Base-by-base conservation (phyloP, 2,113 vertebrate species). In the Sisor rabdophorus region DNA sequence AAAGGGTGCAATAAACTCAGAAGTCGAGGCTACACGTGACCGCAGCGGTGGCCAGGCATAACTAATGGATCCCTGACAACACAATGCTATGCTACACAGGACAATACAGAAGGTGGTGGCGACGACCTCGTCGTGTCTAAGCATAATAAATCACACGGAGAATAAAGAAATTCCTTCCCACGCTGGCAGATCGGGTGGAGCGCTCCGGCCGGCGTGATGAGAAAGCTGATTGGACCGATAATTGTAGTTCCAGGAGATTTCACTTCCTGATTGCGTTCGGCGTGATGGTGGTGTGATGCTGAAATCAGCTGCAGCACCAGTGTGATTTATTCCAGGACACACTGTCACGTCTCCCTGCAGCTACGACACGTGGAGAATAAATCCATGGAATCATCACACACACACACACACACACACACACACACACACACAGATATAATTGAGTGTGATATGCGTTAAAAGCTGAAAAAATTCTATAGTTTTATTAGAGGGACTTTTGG, bases 281-380 rank as follows among this genome's bases (percentile, higher is more conserved):
- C 68, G 10, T 40, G 24, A 17, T 50, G 30, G 17, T 15, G 24
- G 52, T 36, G 11, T 40, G 16, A 30, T 36, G 52, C 59, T 53
- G 74, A 70, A 63, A 48, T 63, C 50, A 54, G 52, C 50, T 28
- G 32, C 44, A 22, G 22, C 19, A 40, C 3, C 11, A 8, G 30
- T 0, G 32, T 78, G 84, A 81, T 85, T 80, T 80, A 80, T 82
- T 80, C 56, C n/a, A 56, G 78, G 71, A 84, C 82, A 7, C 44
- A 79, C 84, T 84, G 84, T 87, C 87, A 86, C 86, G 75, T 86
- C 77, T 0, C 40, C 82, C 55, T 85, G 79, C 71, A 78, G 79
- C 75, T 47, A 44, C 40, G 6, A 56, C 74, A 85, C 79, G 80
- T 76, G 85, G 77, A 76, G 73, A 61, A 75, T 86, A 87, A 80